A percentile compares a stretch with the other conserved stretches of the same genome.
Evolutionary conservation across 2,888 invertebrate species (phyloP).

Genomic region (Acanthosoma haemorrhoidale): DNA sequence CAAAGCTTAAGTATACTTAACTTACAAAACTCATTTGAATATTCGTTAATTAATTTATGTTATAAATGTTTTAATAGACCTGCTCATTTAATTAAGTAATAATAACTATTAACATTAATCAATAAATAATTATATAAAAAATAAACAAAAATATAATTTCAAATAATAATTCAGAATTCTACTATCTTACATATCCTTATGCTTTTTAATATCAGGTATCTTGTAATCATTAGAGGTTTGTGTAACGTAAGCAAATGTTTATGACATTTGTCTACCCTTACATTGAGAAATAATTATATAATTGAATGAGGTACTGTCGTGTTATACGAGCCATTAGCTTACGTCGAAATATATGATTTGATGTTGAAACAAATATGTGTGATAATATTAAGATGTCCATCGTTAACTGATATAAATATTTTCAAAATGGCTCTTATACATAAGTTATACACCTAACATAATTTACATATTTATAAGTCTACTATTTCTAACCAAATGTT

Average conservation of each 20-base stretch:
- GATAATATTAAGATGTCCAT: not conserved
- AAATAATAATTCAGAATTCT: constrained; percentile 11
- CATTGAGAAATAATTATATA: not conserved
- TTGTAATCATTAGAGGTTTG: constrained; percentile 21
- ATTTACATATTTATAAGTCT: constrained; percentile 26
- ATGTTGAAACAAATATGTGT: not conserved
- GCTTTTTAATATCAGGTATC: constrained; percentile 23
- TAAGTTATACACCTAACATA: constrained; percentile 9
- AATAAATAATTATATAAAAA: constrained; percentile 26
- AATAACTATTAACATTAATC: constrained; percentile 21
- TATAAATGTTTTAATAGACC: constrained; percentile 1
- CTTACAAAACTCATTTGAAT: not conserved
- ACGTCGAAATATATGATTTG: not conserved
- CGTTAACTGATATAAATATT: not conserved
- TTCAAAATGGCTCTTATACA: constrained; percentile 21
- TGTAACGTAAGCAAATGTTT: constrained; percentile 11
- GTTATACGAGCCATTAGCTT: constrained; percentile 20
- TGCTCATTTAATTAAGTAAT: not conserved
- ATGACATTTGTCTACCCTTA: constrained; percentile 1
- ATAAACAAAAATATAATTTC: constrained; percentile 24
- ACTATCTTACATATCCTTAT: constrained; percentile 25
- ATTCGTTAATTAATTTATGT: constrained; percentile 18
- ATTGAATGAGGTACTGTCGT: constrained; percentile 26
- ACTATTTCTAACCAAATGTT: constrained; percentile 22
- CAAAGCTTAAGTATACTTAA: constrained; percentile 16